Conservation (phyloP, 2,113 vertebrate species). For the Chionomys nivalis region DNA sequence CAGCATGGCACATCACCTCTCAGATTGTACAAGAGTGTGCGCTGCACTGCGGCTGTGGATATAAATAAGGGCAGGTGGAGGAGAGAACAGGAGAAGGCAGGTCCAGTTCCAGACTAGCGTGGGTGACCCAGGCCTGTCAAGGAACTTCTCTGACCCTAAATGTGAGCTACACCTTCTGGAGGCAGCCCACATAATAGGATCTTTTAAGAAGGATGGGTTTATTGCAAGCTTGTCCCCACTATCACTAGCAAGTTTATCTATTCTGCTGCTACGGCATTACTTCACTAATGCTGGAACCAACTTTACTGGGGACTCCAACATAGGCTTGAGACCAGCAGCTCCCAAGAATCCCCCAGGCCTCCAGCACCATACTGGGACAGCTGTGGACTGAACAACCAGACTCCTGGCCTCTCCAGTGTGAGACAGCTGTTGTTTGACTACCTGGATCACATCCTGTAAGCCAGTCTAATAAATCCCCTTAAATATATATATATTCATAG, state of each 20-base stretch:
- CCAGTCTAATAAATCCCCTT: not conserved
- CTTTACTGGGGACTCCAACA: not conserved
- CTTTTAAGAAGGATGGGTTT: not conserved
- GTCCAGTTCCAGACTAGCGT: not conserved
- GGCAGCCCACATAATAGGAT: not conserved
- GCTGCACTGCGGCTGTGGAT: too few relatives aligned
- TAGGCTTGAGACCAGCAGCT: not conserved
- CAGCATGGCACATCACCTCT: too few relatives aligned
- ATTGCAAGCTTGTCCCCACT: too few relatives aligned
- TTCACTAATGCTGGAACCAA: not conserved
- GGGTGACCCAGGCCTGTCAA: not conserved
- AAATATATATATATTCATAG: not conserved
- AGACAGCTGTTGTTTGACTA: not conserved
- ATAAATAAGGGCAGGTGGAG: fast-evolving
- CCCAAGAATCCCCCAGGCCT: not conserved
- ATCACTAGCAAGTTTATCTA: not conserved
- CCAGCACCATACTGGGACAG: not conserved
- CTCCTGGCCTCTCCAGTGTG: not conserved
- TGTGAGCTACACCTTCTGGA: not conserved
- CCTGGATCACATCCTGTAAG: not conserved
- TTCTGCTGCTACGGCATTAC: not conserved
- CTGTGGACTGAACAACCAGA: not conserved
- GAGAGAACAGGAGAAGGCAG: fast-evolving
- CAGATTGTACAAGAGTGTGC: too few relatives aligned
- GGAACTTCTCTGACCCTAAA: not conserved